Conservation (phyloP, 1,140 invertebrate species). For the Macrostomum lignano region DNA sequence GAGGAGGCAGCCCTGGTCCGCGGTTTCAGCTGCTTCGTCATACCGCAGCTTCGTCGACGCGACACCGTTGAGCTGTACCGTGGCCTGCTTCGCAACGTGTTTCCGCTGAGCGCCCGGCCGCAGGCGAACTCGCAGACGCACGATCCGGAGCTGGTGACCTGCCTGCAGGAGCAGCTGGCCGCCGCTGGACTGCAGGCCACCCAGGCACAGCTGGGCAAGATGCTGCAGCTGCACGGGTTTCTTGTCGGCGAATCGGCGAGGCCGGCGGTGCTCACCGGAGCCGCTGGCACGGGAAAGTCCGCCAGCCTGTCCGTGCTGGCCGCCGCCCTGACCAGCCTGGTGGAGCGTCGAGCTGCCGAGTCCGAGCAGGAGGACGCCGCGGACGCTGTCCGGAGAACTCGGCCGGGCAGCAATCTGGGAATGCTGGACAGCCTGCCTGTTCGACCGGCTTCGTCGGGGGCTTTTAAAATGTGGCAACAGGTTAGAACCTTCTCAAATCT, state of each 20-base stretch:
- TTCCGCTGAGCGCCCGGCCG: constrained; percentile 11
- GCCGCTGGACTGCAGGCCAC: constrained; percentile 14
- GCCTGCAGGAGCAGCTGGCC: constrained; percentile 15
- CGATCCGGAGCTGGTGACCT: constrained; percentile 11
- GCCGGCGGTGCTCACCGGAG: constrained; percentile 16
- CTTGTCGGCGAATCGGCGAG: constrained; percentile 12
- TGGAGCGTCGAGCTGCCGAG: not conserved
- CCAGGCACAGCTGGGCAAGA: constrained; percentile 14
- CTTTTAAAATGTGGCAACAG: no score
- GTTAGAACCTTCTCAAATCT: no score
- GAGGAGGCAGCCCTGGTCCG: constrained; percentile 14
- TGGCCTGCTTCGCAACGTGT: constrained; percentile 13
- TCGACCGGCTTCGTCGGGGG: no score
- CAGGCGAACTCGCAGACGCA: constrained; percentile 8
- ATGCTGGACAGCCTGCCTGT: constrained; percentile 4
- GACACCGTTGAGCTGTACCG: constrained; percentile 11
- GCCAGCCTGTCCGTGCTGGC: constrained; percentile 13
- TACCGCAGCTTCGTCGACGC: constrained; percentile 10
- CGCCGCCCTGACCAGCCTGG: constrained; percentile 15
- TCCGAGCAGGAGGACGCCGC: not conserved
- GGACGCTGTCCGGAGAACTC: not conserved
- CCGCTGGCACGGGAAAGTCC: constrained; percentile 19
- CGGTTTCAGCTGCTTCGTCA: constrained; percentile 11
- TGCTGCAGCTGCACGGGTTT: constrained; percentile 17
- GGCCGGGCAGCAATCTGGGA: not conserved